These are phyloP conservation scores for Podargus strigoides DNA, from an alignment of 2,797 vertebrate species.

Conservation along the genomic window DNA sequence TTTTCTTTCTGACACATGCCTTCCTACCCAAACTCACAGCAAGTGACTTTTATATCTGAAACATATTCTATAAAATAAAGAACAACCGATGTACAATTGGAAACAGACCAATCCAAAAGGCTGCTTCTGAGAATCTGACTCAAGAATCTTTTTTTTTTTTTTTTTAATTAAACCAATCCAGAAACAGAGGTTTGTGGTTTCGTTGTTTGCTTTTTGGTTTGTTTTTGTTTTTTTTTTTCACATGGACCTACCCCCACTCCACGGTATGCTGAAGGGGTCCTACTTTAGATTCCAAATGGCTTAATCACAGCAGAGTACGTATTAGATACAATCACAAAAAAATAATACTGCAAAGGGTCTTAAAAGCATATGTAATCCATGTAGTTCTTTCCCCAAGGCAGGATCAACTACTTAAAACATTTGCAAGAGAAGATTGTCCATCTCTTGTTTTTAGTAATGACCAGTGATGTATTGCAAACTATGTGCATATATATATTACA, in stretches of 20 bases:
- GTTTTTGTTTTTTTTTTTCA: background rate
- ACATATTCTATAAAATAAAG: background rate
- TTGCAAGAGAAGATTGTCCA: constrained; percentile 2
- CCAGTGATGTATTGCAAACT: background rate
- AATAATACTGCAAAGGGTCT: background rate
- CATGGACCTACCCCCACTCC: rapidly evolving
- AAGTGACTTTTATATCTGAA: background rate
- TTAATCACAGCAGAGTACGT: background rate
- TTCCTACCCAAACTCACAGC: background rate
- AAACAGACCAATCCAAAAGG: background rate
- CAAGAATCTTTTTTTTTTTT: background rate
- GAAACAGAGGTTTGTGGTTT: background rate
- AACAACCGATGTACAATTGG: background rate
- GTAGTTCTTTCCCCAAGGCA: background rate
- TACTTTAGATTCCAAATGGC: background rate
- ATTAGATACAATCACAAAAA: constrained; percentile 16
- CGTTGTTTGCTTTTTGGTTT: too few species aligned
- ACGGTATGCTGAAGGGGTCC: background rate
- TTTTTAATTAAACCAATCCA: background rate
- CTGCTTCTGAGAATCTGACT: background rate
- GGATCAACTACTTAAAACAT: constrained; percentile 20
- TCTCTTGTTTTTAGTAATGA: constrained; percentile 2
- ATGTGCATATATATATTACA: background rate
- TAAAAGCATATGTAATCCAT: background rate
- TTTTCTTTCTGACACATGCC: background rate